phyloP scores from a whole-genome alignment of 2,888 invertebrate species.

The Hyposoter didymator region DNA sequence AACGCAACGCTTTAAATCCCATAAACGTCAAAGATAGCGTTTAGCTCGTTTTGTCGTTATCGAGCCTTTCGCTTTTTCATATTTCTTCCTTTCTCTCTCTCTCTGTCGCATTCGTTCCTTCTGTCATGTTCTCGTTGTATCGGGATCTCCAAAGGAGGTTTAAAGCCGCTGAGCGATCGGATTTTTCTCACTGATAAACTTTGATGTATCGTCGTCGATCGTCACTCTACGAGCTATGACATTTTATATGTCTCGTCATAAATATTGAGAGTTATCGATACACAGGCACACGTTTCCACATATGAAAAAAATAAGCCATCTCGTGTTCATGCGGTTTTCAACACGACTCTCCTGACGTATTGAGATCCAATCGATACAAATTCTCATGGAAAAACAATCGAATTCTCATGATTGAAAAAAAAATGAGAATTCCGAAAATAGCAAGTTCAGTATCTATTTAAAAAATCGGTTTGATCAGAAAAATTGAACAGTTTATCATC shows the following conservation, averaged over 20 bases:
- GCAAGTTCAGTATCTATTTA: too few relatives aligned
- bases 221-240: constrained; percentile 23
- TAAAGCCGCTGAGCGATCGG: constrained; percentile 41
- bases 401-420: too few relatives aligned
- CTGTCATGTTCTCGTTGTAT: background rate
- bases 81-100: constrained; percentile 32
- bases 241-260: constrained; percentile 16
- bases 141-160: constrained; percentile 17
- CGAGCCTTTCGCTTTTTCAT: constrained; percentile 37
- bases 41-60: constrained; percentile 58
- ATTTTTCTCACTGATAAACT: constrained; percentile 58
- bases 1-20: constrained; percentile 66
- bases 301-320: constrained; percentile 7
- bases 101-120: constrained; percentile 12
- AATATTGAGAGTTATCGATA: constrained; percentile 8
- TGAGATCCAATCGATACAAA: background rate
- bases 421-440: too few relatives aligned
- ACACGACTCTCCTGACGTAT: constrained; percentile 15
- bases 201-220: constrained; percentile 41
- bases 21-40: constrained; percentile 67
- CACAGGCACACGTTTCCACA: background rate
- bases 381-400: too few relatives aligned
- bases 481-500: too few relatives aligned
- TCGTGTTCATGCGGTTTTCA: constrained; percentile 20
- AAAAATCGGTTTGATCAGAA: too few relatives aligned